Evolutionary conservation across 2,797 vertebrate genomes (phyloP), one percentile per base, ranked within the genome.

Genomic region (Peromyscus aztecus): DNA sequence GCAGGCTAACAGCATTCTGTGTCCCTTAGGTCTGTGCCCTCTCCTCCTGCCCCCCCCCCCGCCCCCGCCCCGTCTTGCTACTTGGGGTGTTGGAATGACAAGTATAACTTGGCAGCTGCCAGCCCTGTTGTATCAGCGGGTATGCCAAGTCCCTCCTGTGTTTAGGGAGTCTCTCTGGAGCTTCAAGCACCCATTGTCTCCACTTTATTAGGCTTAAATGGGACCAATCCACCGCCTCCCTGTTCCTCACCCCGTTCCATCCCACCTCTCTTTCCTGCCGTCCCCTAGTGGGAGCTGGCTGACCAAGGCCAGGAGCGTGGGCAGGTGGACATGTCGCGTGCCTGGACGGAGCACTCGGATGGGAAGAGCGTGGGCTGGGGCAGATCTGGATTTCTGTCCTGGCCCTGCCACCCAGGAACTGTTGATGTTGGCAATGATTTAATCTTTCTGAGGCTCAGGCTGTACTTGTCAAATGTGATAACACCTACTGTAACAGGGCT

Each of bases 401-500:
- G 90, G 93, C 77, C 90, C 94, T 92, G 94, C 77, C 92, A 86
- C 82, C 73, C 49, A 83, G 92, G 78, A 94, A 75, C 71, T 97
- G 92, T 97, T 97, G 97, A 91, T 78, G 80, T 96, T 95, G 97
- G 96, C 96, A 92, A 29, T 8, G 9, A 59, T 89, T 88, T 94
- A 86, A 96, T 95, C 94, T 96, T 95, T 82, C 78, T 29, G 85
- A 97, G 89, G 65, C 82, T 94, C 31, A 12, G 77, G 89, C 69
- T 95, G 94, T 67, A 9, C 89, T 23, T 94, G 77, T 95, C 87
- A 96, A 94, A 76, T 89, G 55, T 89, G 94, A 90, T 96, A 94
- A 89, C 69, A 91, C 94, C 84, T 89, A 73, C 94, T 86, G 95
- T 78, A 86, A 89, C 65, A 73, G 89, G 80, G 63, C 52, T n/a